Evolutionary conservation across 92 coral and sea anemone genomes (phyloP).

Genomic region (Porites evermanni): DNA sequence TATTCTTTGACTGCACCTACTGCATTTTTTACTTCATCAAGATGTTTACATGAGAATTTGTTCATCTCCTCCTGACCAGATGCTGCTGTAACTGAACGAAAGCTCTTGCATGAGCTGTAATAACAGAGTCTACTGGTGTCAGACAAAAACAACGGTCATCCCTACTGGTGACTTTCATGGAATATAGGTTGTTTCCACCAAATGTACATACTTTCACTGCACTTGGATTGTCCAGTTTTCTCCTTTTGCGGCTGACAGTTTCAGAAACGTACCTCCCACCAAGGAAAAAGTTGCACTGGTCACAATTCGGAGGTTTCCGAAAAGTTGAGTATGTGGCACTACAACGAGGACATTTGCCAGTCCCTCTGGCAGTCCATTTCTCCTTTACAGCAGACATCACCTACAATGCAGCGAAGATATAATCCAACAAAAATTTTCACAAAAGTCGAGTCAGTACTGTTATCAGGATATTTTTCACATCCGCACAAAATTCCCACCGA

Average conservation of each 20-base stretch:
- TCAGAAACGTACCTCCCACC: not conserved
- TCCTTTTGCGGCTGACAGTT: not conserved
- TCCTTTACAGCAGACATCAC: not conserved
- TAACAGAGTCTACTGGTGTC: conserved; percentile 8
- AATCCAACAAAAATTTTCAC: no score
- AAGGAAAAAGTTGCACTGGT: not conserved
- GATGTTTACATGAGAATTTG: not conserved
- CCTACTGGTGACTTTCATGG: not conserved
- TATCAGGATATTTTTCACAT: no score
- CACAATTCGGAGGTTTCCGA: not conserved
- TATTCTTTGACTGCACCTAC: not conserved
- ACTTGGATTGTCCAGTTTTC: not conserved
- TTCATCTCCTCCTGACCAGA: not conserved
- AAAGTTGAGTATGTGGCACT: not conserved
- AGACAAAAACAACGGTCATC: conserved; percentile 5
- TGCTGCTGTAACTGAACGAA: not conserved
- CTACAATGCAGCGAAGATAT: no score
- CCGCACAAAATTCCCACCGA: no score
- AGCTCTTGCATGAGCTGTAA: not conserved
- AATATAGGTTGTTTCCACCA: not conserved
- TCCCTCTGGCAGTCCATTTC: not conserved
- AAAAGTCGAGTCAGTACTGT: no score
- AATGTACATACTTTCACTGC: not conserved
- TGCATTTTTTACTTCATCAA: not conserved
- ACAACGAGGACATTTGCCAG: not conserved